Evolutionary conservation across 2,797 vertebrate species (phyloP), one percentile per base, ranked within the genome.

Genomic region (Perodicticus potto): DNA sequence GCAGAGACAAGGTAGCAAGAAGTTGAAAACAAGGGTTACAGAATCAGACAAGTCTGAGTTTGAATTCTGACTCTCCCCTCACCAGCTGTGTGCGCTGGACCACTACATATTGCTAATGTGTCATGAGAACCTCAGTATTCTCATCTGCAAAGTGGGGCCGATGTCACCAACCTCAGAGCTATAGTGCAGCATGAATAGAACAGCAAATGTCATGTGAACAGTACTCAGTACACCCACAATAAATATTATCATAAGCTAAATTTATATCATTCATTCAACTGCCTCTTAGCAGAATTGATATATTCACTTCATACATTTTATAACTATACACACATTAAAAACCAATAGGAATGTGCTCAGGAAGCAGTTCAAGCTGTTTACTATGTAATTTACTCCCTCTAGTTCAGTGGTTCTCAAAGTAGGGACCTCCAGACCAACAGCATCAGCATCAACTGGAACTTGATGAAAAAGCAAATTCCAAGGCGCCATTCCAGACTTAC

Each of bases 11-110:
- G 77, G 55, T 11, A 89, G 69, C 29, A 87, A 80, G 20, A 86
- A 8, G 4, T 40, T 69, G 59, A 94, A 92, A 92, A 73, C 49
- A 82, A 96, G 73, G 12, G 3, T 86, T 94, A 65, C 53, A 45
- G 25, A 43, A 81, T 45, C 29, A 93, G 40, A 67, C 5, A 86
- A 74, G 43, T 73, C 76, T 93, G 32, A 45, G 27, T 86, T 81
- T 89, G 59, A 85, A 63, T 92, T 43, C 67, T 76, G 43, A 49
- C 32, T 34, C 40, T 53, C n/a, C 23, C 22, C 7, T 82, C n/a
- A 10, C n/a, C 37, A 81, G 34, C 61, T 72, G 2, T 43, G 45
- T 89, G 13, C 63, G 29, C 69, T 40, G 63, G 14, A 82, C 19
- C 57, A 82, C 65, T 34, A 69, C 32, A 69, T 69, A 23, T 13